phyloP scores from a whole-genome alignment of 2,113 vertebrate species.

The Motacilla tschutschensis region DNA sequence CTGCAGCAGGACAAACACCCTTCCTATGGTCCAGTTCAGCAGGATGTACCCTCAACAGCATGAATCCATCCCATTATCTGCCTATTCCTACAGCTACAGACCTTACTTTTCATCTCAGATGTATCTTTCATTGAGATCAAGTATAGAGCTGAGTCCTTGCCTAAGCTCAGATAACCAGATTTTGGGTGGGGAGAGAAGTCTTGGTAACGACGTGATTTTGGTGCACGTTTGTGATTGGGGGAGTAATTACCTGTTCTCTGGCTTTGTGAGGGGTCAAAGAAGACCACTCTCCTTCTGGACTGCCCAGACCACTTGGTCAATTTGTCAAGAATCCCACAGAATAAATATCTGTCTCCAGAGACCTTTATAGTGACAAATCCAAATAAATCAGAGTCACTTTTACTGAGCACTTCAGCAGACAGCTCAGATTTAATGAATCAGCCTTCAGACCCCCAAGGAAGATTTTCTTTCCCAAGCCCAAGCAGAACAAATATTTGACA shows the following conservation, averaged over 20 bases:
- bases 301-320: slow-evolving; percentile 37
- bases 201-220: neutral
- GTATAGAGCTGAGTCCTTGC: neutral
- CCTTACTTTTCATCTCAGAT: neutral
- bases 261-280: slow-evolving; percentile 44
- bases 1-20: neutral
- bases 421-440: slow-evolving; percentile 58
- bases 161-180: neutral
- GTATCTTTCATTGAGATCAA: neutral
- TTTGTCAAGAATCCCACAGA: slow-evolving; percentile 71
- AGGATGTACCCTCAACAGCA: neutral
- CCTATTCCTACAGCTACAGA: neutral
- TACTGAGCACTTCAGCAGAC: slow-evolving; percentile 61
- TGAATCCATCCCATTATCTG: neutral
- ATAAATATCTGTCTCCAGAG: slow-evolving; percentile 73
- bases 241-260: slow-evolving; percentile 50
- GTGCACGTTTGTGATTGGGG: neutral
- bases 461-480: slow-evolving; percentile 18
- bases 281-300: slow-evolving; percentile 36
- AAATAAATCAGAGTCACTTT: slow-evolving; percentile 78
- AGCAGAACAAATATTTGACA: neutral
- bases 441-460: slow-evolving; percentile 69
- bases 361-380: slow-evolving; percentile 72
- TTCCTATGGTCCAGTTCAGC: neutral
- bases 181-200: neutral